These are phyloP conservation scores for Tupaia tana DNA, from an alignment of 2,113 vertebrate genomes.

Conservation along the genomic window DNA sequence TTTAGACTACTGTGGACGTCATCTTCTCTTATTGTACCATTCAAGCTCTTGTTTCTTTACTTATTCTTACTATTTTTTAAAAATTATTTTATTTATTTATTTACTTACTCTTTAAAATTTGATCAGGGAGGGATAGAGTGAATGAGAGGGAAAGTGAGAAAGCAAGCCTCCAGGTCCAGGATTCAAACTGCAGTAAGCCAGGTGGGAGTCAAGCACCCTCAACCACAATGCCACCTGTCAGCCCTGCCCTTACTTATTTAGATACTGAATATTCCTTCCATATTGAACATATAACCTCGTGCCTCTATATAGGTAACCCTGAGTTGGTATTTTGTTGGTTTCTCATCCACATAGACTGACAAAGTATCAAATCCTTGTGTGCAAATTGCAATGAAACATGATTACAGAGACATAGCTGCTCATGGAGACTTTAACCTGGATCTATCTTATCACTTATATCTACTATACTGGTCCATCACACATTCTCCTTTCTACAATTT, in stretches of 20 bases:
- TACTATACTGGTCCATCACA: neutral
- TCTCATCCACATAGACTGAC: neutral
- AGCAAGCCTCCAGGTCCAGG: too few relatives aligned
- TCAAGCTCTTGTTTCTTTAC: too few relatives aligned
- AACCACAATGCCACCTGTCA: too few relatives aligned
- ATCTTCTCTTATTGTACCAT: too few relatives aligned
- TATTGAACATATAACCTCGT: neutral
- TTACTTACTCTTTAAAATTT: too few relatives aligned
- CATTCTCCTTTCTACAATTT: neutral
- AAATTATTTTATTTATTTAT: too few relatives aligned
- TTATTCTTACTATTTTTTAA: too few relatives aligned
- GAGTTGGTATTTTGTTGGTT: neutral
- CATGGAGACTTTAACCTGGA: neutral
- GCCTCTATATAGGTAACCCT: neutral
- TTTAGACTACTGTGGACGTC: neutral
- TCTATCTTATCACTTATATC: neutral
- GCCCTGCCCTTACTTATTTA: neutral
- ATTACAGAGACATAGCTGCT: neutral
- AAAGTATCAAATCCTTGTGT: neutral
- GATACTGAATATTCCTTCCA: neutral
- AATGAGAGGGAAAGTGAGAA: too few relatives aligned
- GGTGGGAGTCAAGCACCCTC: too few relatives aligned
- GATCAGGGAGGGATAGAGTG: too few relatives aligned
- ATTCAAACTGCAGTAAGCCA: too few relatives aligned
- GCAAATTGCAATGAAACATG: neutral